Evolutionary conservation across 2,113 vertebrate species (phyloP), one percentile per base, ranked within the genome.

Genomic region (Petromus typicus): DNA sequence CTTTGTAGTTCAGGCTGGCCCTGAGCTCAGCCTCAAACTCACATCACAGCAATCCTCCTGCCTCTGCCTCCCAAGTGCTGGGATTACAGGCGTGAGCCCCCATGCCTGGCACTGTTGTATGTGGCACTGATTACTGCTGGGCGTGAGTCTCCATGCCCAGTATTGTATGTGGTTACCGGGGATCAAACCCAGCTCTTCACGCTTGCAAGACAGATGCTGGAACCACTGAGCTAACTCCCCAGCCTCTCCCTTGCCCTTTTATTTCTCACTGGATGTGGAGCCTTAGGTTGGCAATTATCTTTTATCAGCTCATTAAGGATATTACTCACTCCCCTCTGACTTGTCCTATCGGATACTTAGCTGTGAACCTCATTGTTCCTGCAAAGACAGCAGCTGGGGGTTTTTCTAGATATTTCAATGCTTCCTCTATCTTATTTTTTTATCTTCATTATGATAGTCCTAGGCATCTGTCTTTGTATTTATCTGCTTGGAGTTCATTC

Each of bases 341-440:
- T 95, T 82, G 54, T 86, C 69, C 76, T 56, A 18, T 54, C 56
- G 75, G 73, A 90, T 94, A 61, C 48, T 92, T 34, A 54, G n/a
- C 56, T 66, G 0, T 87, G 22, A 43, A 17, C 56, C 73, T 61
- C 71, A 66, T 45, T 54, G 51, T 71, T 7, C 37, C 75, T 86
- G 79, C 57, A 48, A 85, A 82, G 25, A 82, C 32, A 48, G n/a
- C 48, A 9, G 56, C 23, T 56, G 5, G 32, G 54, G 34, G 91
- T 59, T 79, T 92, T 71, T 64, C 23, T 30, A 95, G 40, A 34
- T 32, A 61, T 32, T 57, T 87, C 34, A 27, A 69, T 83, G 37
- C 56, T 64, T 76, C 84, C 32, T 59, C 23, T 69, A 22, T 76
- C 48, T 90, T 69, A 32, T 79, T 90, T 90, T 90, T 83, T 57